Evolutionary conservation across 2,113 vertebrate genomes (phyloP).

Genomic region (Plectropomus leopardus): DNA sequence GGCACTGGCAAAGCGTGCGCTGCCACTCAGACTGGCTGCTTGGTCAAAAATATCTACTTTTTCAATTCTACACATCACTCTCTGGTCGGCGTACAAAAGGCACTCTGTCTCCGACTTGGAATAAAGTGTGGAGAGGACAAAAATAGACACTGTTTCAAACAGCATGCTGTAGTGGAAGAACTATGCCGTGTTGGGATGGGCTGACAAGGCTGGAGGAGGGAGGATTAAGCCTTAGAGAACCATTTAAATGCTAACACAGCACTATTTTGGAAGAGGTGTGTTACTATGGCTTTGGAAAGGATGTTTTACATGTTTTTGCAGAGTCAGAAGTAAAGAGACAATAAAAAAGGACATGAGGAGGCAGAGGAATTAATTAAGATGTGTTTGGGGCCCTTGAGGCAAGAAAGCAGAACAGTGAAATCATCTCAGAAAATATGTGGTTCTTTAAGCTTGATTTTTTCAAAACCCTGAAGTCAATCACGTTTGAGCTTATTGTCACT

Average conservation of each 20-base stretch:
- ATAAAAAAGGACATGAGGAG: neutral
- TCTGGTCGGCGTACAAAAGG: conserved; percentile 83
- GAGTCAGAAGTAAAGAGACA: conserved; percentile 11
- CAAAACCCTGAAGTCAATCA: too few species aligned
- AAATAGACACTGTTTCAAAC: conserved; percentile 85
- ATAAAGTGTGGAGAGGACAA: conserved; percentile 80
- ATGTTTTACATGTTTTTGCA: conserved; percentile 28
- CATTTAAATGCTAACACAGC: conserved; percentile 56
- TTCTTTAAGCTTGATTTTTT: too few species aligned
- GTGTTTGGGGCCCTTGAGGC: neutral
- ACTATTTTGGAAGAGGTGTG: conserved; percentile 3
- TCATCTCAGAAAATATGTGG: neutral
- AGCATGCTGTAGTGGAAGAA: conserved; percentile 82
- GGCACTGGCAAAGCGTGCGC: conserved; percentile 61
- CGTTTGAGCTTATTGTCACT: too few species aligned
- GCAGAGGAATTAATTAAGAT: neutral
- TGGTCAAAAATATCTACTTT: conserved; percentile 78
- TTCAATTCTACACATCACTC: conserved; percentile 78
- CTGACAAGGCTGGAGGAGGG: conserved; percentile 66
- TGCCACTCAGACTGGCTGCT: conserved; percentile 64
- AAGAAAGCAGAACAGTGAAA: neutral
- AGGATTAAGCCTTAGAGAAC: conserved; percentile 24
- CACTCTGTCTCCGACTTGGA: conserved; percentile 85
- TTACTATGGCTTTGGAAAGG: conserved; percentile 23
- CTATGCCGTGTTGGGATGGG: conserved; percentile 74